Conservation (phyloP, 2,888 invertebrate genomes). For the Caenorhabditis becei region DNA sequence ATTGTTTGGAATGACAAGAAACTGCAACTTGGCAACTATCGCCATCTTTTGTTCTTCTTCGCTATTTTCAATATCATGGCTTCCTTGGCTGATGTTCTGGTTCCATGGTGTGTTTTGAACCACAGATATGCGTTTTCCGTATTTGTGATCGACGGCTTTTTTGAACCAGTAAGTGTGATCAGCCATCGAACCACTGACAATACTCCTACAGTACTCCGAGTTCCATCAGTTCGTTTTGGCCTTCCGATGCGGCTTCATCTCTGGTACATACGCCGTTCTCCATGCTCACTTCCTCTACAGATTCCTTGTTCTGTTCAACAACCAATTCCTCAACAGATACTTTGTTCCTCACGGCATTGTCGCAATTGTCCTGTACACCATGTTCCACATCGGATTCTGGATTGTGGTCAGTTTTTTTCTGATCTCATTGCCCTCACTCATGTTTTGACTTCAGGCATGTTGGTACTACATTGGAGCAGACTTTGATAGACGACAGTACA, state of each 20-base stretch:
- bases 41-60: slow-evolving; percentile 20
- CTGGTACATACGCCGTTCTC: slow-evolving; percentile 7
- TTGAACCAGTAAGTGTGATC: neutral
- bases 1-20: slow-evolving; percentile 6
- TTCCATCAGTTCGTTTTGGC: neutral
- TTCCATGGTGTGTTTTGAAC: slow-evolving; percentile 12
- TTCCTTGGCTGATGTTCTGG: slow-evolving; percentile 9
- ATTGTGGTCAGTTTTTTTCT: neutral
- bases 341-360: slow-evolving; percentile 6
- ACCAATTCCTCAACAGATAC: neutral
- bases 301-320: slow-evolving; percentile 14
- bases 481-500: slow-evolving; percentile 1
- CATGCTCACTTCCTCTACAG: slow-evolving; percentile 18
- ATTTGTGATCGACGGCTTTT: slow-evolving; percentile 12
- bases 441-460: slow-evolving; percentile 31
- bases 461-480: slow-evolving; percentile 16
- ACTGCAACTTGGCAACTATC: slow-evolving; percentile 23
- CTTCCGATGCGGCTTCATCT: slow-evolving; percentile 12
- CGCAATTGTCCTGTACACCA: neutral
- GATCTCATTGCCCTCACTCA: too few species aligned
- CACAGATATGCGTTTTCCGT: slow-evolving; percentile 7
- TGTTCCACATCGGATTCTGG: slow-evolving; percentile 5
- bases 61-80: slow-evolving; percentile 23
- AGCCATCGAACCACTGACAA: neutral
- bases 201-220: neutral